phyloP scores from a whole-genome alignment of 2,797 vertebrate species.

The Enteromius afrohamiltoni region DNA sequence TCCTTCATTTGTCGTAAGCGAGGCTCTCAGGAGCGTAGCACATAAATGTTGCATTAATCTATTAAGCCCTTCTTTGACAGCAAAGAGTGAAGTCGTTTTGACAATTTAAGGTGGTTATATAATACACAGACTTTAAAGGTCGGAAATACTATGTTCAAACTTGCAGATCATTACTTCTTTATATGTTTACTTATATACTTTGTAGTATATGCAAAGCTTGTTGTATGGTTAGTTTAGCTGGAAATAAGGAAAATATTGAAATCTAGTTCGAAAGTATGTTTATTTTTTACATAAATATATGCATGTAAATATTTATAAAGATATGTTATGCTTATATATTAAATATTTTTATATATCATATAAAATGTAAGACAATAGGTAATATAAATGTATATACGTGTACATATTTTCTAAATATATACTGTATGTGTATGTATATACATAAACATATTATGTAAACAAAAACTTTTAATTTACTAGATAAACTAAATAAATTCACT shows the following conservation, averaged over 20 bases:
- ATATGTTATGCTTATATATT: too few relatives aligned
- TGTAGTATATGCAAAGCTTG: not conserved
- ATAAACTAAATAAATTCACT: too few relatives aligned
- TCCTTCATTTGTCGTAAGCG: not conserved
- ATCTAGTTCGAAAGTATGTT: not conserved
- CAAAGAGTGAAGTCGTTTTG: conserved; percentile 6
- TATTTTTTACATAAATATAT: too few relatives aligned
- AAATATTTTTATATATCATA: too few relatives aligned
- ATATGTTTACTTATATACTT: not conserved
- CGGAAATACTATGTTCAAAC: not conserved
- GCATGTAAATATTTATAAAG: too few relatives aligned
- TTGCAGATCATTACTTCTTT: not conserved
- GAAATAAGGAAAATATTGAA: not conserved
- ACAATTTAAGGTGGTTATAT: not conserved
- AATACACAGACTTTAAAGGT: conserved; percentile 4
- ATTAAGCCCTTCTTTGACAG: conserved; percentile 22
- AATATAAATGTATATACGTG: too few relatives aligned
- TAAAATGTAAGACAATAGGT: too few relatives aligned
- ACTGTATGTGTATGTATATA: too few relatives aligned
- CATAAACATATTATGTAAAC: too few relatives aligned
- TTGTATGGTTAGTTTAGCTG: not conserved
- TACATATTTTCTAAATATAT: too few relatives aligned
- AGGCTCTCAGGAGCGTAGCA: not conserved
- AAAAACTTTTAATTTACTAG: too few relatives aligned
- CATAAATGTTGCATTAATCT: conserved; percentile 27